A percentile compares a stretch with the other conserved stretches of the same genome.
These are phyloP conservation scores for Lepidurus couesii DNA, from an alignment of 1,140 invertebrate species.

Conservation along the genomic window DNA sequence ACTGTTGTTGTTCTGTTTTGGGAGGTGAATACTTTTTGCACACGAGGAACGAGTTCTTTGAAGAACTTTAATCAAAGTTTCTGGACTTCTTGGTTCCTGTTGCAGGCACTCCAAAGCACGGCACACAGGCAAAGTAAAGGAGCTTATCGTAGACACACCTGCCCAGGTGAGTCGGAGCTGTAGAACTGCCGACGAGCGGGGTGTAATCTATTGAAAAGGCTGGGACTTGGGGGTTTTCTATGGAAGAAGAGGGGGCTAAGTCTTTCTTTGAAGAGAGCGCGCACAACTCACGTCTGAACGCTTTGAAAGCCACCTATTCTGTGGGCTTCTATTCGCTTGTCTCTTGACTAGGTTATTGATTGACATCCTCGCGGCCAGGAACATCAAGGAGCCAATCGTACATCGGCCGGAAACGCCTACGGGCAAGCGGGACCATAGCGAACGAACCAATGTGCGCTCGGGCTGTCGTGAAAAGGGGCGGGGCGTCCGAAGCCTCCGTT, in stretches of 20 bases:
- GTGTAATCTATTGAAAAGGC: constrained; percentile 39
- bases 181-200: constrained; percentile 37
- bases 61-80: too few species aligned
- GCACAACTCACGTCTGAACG: constrained; percentile 43
- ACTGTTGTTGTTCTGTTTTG: background rate
- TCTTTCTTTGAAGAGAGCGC: constrained; percentile 41
- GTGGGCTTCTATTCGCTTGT: constrained; percentile 42
- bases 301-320: constrained; percentile 43
- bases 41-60: too few species aligned
- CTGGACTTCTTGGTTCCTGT: too few species aligned
- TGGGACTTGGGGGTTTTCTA: constrained; percentile 34
- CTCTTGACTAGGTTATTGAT: constrained; percentile 44
- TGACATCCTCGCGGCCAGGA: constrained; percentile 35
- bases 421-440: background rate
- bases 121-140: background rate
- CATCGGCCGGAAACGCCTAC: constrained; percentile 2
- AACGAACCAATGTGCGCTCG: background rate
- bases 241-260: constrained; percentile 26
- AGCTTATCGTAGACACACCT: constrained; percentile 28
- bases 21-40: background rate
- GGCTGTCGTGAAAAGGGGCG: background rate
- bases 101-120: background rate
- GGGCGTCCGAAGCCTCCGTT: background rate
- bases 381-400: constrained; percentile 17
- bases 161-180: constrained; percentile 37